Evolutionary conservation across 2,888 invertebrate genomes (phyloP), one percentile per base, ranked within the genome.

Genomic region (Augochlorella aurata): DNA sequence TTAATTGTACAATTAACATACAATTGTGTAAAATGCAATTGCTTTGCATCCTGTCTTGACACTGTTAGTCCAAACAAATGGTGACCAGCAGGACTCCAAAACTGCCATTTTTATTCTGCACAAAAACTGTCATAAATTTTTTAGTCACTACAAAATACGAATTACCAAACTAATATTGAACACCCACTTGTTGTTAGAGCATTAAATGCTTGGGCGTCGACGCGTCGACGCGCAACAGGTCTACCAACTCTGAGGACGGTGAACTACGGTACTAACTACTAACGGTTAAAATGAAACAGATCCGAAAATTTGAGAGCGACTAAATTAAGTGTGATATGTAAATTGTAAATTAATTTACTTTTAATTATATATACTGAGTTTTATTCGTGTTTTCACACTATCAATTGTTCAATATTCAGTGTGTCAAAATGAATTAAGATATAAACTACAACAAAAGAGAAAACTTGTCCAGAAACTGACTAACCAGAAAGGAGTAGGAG

Each of bases 71-170:
- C 97, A 98, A 90, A 98, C 96, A 90, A 96, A 97, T 79, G 98
- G 98, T 9, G 97, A 97, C 98, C 98, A 98, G 93, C 97, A 98
- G 0, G 97, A 96, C 89, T 96, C 94, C 75, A 98, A 90, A 18
- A 96, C 92, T 29, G 95, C 96, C 97, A 97, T 97, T 91, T 93
- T 95, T 74, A n/a, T 73, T 4, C 79, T 82, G 38, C 7, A 24
- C 12, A 58, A 81, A 61, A 83, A 71, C 77, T 74, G 8, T 50
- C 65, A 54, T 75, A 52, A 7, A 8, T 10, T 50, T 54, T 67
- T 61, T 9, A 67, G 65, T 24, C 38, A 63, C 67, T 4, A 45
- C 4, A 49, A 18, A 71, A 74, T 21, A 21, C 10, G 16, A 63
- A 81, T 47, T 54, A 82, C 77, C 24, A 63, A 79, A 82, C 79